Conservation (phyloP, 1,140 invertebrate species). For the Hylaeus anthracinus region DNA sequence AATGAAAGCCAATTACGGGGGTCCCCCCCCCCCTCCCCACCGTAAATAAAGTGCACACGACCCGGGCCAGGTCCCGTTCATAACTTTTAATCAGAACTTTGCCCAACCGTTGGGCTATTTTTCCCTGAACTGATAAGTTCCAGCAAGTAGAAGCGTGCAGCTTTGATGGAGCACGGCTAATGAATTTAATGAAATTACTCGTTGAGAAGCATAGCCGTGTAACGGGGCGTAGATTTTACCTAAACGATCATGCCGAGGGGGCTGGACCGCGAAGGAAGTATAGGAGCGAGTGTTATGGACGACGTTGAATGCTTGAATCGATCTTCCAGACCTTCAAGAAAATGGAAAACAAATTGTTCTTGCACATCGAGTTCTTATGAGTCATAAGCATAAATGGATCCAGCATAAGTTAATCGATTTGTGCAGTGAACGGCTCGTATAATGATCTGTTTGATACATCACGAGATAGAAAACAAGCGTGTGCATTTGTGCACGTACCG, state of each 20-base stretch:
- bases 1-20: constrained; percentile 40
- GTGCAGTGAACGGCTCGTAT: no score
- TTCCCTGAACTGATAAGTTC: constrained; percentile 29
- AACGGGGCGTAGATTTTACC: not conserved
- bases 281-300: no score
- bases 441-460: no score
- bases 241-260: not conserved
- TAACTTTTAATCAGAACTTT: constrained; percentile 50
- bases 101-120: constrained; percentile 21
- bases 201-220: not conserved
- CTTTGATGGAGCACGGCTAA: constrained; percentile 28
- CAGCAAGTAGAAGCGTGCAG: not conserved
- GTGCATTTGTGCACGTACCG: no score
- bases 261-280: no score
- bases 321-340: no score
- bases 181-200: constrained; percentile 33
- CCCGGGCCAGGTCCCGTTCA: constrained; percentile 14
- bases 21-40: not conserved
- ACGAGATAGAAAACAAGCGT: no score
- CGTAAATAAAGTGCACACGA: constrained; percentile 44
- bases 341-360: no score
- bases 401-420: no score
- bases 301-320: no score
- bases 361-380: no score
- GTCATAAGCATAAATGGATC: no score